Evolutionary conservation across 1,140 invertebrate species (phyloP), one percentile per base, ranked within the genome.

Genomic region (Papilio dardanus): DNA sequence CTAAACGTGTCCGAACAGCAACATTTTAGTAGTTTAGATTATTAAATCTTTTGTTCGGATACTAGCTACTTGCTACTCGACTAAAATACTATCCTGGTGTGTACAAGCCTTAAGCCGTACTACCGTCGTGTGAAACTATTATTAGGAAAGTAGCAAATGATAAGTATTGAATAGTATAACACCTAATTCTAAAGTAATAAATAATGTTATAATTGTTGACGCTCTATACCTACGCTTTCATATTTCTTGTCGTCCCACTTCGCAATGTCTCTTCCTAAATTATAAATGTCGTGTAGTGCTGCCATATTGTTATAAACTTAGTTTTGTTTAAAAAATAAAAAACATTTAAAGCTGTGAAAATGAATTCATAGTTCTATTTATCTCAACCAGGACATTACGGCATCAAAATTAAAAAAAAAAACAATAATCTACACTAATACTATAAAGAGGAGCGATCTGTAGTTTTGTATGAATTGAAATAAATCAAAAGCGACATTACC

Each of bases 261-360:
- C 21, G 54, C 54, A 58, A 30, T 62, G 54, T 62, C 54, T 62
- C 54, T 62, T 62, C 54, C 54, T 62, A 62, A 62, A 62, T 62
- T 62, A n/a, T 62, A 62, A 62, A 58, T 58, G 12, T 24, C 54
- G 4, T 5, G 54, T 62, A 62, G 54, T 62, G 54, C 16, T 62
- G 19, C 54, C 54, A 62, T 54, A 7, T 24, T 46, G 12, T 46
- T n/a, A n/a, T n/a, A n/a, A n/a, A n/a, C n/a, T n/a, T n/a, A n/a
- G n/a, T n/a, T n/a, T 7, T 46, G 8, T 46, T 16, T 42, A 42
- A 42, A 14, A 12, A 12, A 16, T 42, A 0, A 7, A 14, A 42
- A 42, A 42, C 16, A 42, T 12, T 16, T 12, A n/a, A 16, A 14
- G 12, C 14, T 5, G 37, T 14, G 10, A 40, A 40, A 16, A 14